phyloP scores from a whole-genome alignment of 2,888 invertebrate genomes.

The Platycnemis pennipes region DNA sequence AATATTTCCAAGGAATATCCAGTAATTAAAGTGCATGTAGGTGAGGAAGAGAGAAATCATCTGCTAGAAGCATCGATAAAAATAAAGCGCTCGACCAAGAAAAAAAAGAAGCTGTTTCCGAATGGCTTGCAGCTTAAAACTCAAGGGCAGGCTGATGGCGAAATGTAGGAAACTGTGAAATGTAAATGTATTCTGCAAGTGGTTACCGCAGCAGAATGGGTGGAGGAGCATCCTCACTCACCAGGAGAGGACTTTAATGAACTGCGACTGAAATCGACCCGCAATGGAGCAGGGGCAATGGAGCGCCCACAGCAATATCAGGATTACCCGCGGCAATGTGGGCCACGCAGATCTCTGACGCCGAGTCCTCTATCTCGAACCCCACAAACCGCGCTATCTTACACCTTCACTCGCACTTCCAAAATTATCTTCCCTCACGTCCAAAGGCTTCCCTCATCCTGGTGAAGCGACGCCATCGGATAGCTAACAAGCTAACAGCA shows the following conservation, averaged over 20 bases:
- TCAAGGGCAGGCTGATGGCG: neutral
- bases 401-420: neutral
- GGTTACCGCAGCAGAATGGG: neutral
- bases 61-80: too few species aligned
- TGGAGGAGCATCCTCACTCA: neutral
- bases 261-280: neutral
- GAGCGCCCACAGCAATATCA: neutral
- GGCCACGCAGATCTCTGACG: neutral
- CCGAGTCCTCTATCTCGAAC: neutral
- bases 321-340: neutral
- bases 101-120: too few species aligned
- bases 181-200: neutral
- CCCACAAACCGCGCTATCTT: neutral
- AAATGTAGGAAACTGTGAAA: neutral
- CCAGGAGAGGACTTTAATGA: neutral
- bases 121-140: too few species aligned
- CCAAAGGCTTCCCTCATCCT: neutral
- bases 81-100: too few species aligned
- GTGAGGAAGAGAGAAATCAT: too few species aligned
- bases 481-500: neutral
- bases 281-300: neutral
- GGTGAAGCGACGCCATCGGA: neutral
- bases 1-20: too few species aligned
- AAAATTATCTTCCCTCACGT: neutral
- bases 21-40: too few species aligned